phyloP scores from a whole-genome alignment of 2,113 vertebrate species.

The Mormoops blainvillei region DNA sequence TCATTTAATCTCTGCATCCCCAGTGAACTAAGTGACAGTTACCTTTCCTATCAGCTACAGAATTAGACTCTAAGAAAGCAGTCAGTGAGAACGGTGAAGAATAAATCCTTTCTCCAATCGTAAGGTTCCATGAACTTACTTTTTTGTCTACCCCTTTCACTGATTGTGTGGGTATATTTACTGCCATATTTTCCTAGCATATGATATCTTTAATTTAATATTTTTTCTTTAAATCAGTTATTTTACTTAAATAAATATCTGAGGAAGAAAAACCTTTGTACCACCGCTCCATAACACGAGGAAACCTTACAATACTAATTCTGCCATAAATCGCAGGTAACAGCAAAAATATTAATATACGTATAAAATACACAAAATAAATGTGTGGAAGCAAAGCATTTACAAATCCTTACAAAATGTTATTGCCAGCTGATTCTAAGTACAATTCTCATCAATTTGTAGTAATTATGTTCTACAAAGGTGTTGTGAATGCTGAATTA shows the following conservation, averaged over 20 bases:
- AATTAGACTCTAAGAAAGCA: not conserved
- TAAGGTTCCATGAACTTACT: not conserved
- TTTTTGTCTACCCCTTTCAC: not conserved
- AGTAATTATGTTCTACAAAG: not conserved
- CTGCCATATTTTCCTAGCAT: not conserved
- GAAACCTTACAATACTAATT: not conserved
- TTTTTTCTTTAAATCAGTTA: not conserved
- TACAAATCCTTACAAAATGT: not conserved
- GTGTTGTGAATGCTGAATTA: not conserved
- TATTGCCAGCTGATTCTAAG: too few species aligned
- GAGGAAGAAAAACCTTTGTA: not conserved
- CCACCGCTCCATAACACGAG: not conserved
- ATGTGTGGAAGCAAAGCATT: not conserved
- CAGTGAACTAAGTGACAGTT: not conserved
- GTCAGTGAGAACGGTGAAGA: not conserved
- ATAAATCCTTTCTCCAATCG: not conserved
- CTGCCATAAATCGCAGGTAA: not conserved
- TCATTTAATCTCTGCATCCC: not conserved
- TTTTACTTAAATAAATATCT: not conserved
- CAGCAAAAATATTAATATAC: not conserved
- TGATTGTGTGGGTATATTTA: not conserved
- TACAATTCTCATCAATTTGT: not conserved
- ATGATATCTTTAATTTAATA: not conserved
- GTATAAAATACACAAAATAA: not conserved
- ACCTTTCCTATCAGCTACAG: too few species aligned